Base-by-base conservation (phyloP, 2,888 invertebrate species). In the Polymixis flavicincta region DNA sequence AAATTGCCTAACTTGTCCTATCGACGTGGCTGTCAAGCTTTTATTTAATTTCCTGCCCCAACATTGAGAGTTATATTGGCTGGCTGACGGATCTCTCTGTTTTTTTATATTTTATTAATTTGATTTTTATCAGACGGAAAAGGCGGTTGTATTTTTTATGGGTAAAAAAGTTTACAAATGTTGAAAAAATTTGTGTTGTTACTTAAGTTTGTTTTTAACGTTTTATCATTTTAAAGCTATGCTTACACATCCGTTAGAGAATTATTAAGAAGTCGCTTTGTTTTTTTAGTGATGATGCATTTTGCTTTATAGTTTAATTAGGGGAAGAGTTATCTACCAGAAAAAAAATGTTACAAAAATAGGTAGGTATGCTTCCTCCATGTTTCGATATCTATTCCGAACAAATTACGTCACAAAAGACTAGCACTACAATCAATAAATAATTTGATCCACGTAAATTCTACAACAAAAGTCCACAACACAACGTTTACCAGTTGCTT, bases 1-100 rank as follows among this genome's bases (percentile, higher is more conserved):
- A 75, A 82, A 85, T 87, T 86, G 83, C 79, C 78, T 76, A 76
- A 82, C 84, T 84, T 84, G 79, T 79, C 68, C 86, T 55, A 72
- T 83, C 82, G 84, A 66, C 78, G 73, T 72, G 57, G 28, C 65
- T 78, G 74, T 80, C 72, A 76, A 76, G 72, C 84, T 77, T 77
- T 84, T 84, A 86, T 85, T 86, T 77, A 82, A 87, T 87, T 77
- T 85, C 85, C 83, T 85, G 80, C 52, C 63, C 67, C 72, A 65
- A 71, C 65, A 65, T 64, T 65, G 64, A 19, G 59, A 55, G 61
- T 52, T 74, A 79, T 74, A 79, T 76, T 80, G 84, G 60, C 79
- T 61, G 75, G 32, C 59, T 80, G 84, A 84, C 65, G 68, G 68
- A 84, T 66, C 52, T 50, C n/a, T 67, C 25, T 73, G 60, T 73